Conservation (phyloP, 2,113 vertebrate species). For the Morone chrysops region DNA sequence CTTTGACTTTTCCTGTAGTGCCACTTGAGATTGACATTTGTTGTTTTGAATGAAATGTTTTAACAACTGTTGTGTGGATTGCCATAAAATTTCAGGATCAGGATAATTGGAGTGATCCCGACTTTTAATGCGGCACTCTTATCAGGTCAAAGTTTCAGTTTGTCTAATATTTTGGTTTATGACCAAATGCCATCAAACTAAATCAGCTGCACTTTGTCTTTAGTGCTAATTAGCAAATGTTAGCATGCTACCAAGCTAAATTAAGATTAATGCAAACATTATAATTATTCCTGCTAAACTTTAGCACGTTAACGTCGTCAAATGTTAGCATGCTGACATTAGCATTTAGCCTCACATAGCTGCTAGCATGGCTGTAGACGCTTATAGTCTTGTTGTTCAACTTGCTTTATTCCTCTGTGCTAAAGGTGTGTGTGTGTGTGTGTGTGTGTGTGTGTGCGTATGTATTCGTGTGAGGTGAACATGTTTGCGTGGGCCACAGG, state of each 20-base stretch:
- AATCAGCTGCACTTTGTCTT: background rate
- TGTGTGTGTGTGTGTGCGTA: conserved; percentile 11
- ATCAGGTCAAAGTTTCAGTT: too few relatives aligned
- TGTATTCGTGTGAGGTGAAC: background rate
- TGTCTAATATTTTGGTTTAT: background rate
- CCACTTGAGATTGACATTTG: too few relatives aligned
- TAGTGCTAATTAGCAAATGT: background rate
- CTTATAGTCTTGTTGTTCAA: background rate
- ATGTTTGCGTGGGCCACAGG: conserved; percentile 1
- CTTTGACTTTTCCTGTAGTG: too few relatives aligned
- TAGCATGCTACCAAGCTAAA: too few relatives aligned
- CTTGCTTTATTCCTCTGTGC: conserved; percentile 3
- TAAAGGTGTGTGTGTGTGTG: conserved; percentile 22
- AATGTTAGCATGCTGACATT: background rate
- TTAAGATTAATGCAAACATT: background rate
- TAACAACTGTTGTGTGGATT: too few relatives aligned
- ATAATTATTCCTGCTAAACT: background rate
- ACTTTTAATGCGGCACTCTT: background rate
- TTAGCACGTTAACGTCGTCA: background rate
- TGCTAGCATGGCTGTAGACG: background rate
- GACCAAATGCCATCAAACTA: background rate
- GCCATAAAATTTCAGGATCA: too few relatives aligned
- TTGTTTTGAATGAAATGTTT: too few relatives aligned
- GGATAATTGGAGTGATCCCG: background rate
- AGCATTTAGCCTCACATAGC: background rate